These are phyloP conservation scores for Odiellus spinosus DNA, from an alignment of 2,888 invertebrate species.

Conservation along the genomic window DNA sequence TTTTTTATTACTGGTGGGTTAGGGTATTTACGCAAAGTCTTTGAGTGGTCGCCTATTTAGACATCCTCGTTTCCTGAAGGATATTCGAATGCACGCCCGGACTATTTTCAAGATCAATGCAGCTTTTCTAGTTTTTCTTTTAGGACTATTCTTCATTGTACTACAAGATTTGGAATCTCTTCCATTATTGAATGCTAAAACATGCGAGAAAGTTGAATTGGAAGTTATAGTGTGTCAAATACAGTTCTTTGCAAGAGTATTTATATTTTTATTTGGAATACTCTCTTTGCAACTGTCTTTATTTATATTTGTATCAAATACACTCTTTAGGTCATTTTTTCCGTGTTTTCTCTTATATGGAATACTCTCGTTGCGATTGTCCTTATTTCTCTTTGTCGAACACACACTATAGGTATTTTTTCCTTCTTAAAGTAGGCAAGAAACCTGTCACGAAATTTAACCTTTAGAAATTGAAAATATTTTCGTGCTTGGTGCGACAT, in stretches of 20 bases:
- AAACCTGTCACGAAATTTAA: neutral
- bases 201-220: slow-evolving; percentile 23
- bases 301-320: too few species aligned
- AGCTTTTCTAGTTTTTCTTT: slow-evolving; percentile 25
- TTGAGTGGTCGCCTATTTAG: slow-evolving; percentile 30
- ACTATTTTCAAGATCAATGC: slow-evolving; percentile 32
- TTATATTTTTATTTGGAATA: slow-evolving; percentile 31
- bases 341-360: slow-evolving; percentile 28
- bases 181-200: slow-evolving; percentile 17
- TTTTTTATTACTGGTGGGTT: too few species aligned
- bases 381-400: slow-evolving; percentile 32
- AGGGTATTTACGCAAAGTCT: slow-evolving; percentile 31
- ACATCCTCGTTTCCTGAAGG: slow-evolving; percentile 28
- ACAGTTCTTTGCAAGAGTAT: slow-evolving; percentile 24
- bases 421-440: neutral
- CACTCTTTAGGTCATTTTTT: slow-evolving; percentile 31
- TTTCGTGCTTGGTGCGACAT: too few species aligned
- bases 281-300: slow-evolving; percentile 30
- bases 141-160: slow-evolving; percentile 22
- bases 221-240: slow-evolving; percentile 25
- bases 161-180: slow-evolving; percentile 21
- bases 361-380: slow-evolving; percentile 30
- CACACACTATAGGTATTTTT: slow-evolving; percentile 32
- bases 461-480: too few species aligned
- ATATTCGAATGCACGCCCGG: slow-evolving; percentile 31